These are phyloP conservation scores for Ophraella communa DNA, from an alignment of 2,888 invertebrate species.

Conservation along the genomic window DNA sequence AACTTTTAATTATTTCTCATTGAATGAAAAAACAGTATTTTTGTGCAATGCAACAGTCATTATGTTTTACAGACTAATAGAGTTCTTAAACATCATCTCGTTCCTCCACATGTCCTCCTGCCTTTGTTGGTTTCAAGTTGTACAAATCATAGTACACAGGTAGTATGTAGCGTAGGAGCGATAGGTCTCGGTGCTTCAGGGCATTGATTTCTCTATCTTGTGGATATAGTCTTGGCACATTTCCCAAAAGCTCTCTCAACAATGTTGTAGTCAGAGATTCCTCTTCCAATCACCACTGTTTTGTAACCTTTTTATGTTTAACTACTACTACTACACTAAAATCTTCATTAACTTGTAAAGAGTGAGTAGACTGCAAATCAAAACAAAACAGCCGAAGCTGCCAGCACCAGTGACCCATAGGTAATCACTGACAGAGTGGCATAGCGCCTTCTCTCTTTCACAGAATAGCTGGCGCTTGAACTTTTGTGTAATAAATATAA, in stretches of 20 bases:
- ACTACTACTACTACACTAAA: background rate
- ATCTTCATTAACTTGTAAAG: background rate
- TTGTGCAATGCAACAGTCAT: background rate
- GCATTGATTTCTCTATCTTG: background rate
- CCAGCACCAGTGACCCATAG: too few relatives aligned
- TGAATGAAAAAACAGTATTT: background rate
- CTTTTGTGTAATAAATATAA: too few relatives aligned
- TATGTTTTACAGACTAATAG: background rate
- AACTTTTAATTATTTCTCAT: background rate
- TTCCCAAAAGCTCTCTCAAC: background rate
- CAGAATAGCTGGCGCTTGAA: too few relatives aligned
- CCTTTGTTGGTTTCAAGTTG: constrained; percentile 1
- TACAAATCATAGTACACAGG: background rate
- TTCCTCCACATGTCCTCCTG: background rate
- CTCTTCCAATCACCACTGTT: background rate
- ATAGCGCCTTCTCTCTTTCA: background rate
- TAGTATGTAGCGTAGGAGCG: background rate
- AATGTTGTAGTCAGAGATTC: background rate
- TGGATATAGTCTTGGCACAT: background rate
- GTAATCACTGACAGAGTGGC: too few relatives aligned
- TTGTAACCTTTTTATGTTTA: background rate
- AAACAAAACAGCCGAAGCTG: too few relatives aligned
- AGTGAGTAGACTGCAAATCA: background rate
- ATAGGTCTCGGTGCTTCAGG: background rate
- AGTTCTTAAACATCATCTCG: too few relatives aligned